A percentile compares a stretch with the other conserved stretches of the same genome.
phyloP scores from a whole-genome alignment of 2,888 invertebrate species.

The Maniola hyperantus region DNA sequence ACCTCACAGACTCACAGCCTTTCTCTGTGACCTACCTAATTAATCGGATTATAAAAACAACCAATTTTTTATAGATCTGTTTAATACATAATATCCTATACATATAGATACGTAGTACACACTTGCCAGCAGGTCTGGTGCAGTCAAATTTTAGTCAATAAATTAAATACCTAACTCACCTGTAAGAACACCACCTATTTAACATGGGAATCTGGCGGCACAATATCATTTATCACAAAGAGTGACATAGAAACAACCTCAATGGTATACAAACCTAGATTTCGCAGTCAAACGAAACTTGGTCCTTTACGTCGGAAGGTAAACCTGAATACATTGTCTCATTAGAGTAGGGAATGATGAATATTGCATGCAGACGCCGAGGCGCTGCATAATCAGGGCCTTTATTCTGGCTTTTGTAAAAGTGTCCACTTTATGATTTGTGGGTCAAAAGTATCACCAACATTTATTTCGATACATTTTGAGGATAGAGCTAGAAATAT shows the following conservation, averaged over 20 bases:
- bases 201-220: neutral
- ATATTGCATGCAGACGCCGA: constrained; percentile 57
- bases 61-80: too few species aligned
- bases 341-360: constrained; percentile 61
- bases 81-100: too few species aligned
- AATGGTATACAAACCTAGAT: constrained; percentile 30
- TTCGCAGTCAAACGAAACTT: constrained; percentile 35
- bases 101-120: too few species aligned
- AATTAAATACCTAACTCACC: too few species aligned
- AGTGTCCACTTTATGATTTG: constrained; percentile 18
- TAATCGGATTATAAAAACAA: too few species aligned
- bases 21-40: too few species aligned
- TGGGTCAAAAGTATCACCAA: neutral
- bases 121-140: too few species aligned
- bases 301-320: constrained; percentile 40
- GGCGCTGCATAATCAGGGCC: constrained; percentile 49
- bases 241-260: constrained; percentile 13
- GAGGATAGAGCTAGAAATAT: too few species aligned
- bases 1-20: too few species aligned
- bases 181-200: too few species aligned
- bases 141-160: neutral
- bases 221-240: neutral
- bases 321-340: constrained; percentile 59
- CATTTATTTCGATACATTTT: neutral
- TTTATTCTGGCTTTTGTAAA: constrained; percentile 16